Base-by-base conservation (phyloP, 2,113 vertebrate species). In the Macrotus californicus region DNA sequence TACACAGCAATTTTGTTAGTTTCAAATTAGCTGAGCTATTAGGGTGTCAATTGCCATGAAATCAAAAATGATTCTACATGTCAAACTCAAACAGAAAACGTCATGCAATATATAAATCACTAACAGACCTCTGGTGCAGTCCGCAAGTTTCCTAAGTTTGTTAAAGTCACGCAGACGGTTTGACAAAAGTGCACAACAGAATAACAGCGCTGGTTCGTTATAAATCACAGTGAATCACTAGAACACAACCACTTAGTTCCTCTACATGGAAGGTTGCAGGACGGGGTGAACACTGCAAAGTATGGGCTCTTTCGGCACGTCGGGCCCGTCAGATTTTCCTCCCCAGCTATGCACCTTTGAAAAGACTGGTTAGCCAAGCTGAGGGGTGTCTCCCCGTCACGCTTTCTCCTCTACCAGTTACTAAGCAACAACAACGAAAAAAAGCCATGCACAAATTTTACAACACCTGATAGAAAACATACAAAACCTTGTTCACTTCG, bases 1-100 rank as follows among this genome's bases (percentile, higher is more conserved):
- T 98, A 96, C 82, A 97, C 87, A 96, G 93, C 96, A 94, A 91
- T 92, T 92, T 48, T 92, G 69, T 97, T 97, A 97, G 96, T 96
- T 96, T 91, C 93, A 93, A 77, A 95, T 95, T 95, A 96, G 93
- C 94, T 97, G 96, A 95, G 77, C 87, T 93, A 89, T 95, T 84
- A 94, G 73, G 82, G 90, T 93, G 82, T 91, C 88, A 70, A 90
- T 84, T 96, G 86, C 77, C 85, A 94, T 19, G n/a, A 96, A 94
- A 96, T 95, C 96, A 95, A 97, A 95, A 94, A 93, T 95, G 87
- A 94, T 89, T 93, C 96, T 83, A 89, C 79, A 93, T 95, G 95
- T 95, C 96, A 97, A 97, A 96, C 91, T 96, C 89, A 97, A 92
- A 94, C 43, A 95, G 72, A 88, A 96, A 94, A 95, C 90, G 93